These are phyloP conservation scores for Lepisosteus oculatus DNA, from an alignment of 2,113 vertebrate species.

Conservation along the genomic window DNA sequence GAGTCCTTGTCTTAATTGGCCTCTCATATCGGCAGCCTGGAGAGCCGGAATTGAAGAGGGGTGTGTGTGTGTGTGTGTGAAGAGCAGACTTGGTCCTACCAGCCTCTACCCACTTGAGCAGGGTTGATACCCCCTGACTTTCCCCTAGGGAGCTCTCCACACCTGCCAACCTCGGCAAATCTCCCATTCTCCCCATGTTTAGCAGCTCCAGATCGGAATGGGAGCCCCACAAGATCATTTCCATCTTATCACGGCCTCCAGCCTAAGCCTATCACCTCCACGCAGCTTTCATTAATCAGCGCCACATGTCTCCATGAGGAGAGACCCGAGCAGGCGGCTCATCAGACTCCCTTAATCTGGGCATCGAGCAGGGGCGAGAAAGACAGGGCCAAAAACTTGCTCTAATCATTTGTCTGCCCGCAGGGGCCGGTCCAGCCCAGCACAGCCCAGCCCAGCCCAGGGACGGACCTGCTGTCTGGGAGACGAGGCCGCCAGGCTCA, in stretches of 20 bases:
- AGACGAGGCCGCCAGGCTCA: background rate
- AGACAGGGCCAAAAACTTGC: background rate
- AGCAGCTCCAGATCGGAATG: conserved; percentile 2
- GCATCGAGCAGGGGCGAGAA: background rate
- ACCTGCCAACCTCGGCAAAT: conserved; percentile 9
- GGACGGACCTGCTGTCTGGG: background rate
- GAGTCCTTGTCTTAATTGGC: background rate
- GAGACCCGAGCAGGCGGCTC: background rate
- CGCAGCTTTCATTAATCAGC: background rate
- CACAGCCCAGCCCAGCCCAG: background rate
- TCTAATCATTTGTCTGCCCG: background rate
- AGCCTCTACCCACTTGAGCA: background rate
- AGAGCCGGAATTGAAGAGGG: background rate
- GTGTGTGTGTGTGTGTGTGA: no score
- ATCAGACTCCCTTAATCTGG: background rate
- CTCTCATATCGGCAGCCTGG: background rate
- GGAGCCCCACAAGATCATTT: background rate
- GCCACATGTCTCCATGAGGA: background rate
- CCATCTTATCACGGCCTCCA: conserved; percentile 3
- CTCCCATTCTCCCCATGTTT: background rate
- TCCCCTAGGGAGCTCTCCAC: conserved; percentile 1
- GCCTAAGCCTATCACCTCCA: background rate
- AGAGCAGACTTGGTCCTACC: background rate
- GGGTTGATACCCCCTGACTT: background rate
- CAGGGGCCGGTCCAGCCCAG: background rate